phyloP scores from a whole-genome alignment of 2,113 vertebrate species.

The Syrmaticus mikado region DNA sequence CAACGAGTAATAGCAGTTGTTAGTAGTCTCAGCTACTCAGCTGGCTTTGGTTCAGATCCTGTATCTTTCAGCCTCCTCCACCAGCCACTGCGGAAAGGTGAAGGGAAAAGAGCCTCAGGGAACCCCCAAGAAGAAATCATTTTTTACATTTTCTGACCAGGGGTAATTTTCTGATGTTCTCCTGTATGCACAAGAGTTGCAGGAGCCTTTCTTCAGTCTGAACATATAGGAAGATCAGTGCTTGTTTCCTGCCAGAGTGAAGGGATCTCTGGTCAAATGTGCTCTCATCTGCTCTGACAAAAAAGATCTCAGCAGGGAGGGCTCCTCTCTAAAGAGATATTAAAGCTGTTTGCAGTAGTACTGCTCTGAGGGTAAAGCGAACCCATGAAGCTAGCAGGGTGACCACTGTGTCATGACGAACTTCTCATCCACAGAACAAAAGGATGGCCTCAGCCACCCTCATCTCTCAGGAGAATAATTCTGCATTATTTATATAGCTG shows the following conservation, averaged over 20 bases:
- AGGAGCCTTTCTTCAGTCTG: not conserved
- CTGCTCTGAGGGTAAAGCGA: not conserved
- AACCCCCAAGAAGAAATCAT: not conserved
- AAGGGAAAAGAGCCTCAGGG: not conserved
- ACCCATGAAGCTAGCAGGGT: not conserved
- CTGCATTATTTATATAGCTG: not conserved
- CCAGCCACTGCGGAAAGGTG: not conserved
- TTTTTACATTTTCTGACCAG: not conserved
- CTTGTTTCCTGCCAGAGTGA: not conserved
- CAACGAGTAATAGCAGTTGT: not conserved
- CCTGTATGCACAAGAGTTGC: not conserved
- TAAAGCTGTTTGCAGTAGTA: not conserved
- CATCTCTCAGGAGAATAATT: not conserved
- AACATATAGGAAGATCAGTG: not conserved
- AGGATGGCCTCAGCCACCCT: not conserved
- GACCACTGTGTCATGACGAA: not conserved
- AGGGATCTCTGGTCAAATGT: not conserved
- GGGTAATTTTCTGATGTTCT: slow-evolving; percentile 37
- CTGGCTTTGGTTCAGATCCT: not conserved
- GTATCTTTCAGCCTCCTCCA: not conserved
- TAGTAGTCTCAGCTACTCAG: not conserved
- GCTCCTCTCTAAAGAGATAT: not conserved
- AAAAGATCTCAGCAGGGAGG: not conserved
- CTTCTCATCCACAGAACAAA: not conserved
- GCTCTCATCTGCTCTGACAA: not conserved